Conservation (phyloP, 2,888 invertebrate genomes). For the Melinopterus prodromus region DNA sequence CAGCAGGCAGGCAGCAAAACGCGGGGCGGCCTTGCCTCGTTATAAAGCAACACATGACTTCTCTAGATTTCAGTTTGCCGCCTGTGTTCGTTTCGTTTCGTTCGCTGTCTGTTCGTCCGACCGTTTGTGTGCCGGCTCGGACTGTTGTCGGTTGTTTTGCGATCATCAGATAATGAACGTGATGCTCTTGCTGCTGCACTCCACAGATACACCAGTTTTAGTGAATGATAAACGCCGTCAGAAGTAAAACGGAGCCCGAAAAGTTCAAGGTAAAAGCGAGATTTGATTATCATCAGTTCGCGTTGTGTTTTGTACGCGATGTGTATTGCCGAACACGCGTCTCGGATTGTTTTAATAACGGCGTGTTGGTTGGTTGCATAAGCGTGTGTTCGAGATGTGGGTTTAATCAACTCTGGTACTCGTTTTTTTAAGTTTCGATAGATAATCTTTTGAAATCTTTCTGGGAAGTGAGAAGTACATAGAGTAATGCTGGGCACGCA, state of each 20-base stretch:
- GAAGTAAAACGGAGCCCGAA: not conserved
- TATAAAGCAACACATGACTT: constrained; percentile 49
- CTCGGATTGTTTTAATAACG: not conserved
- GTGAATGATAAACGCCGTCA: not conserved
- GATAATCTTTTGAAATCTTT: not conserved
- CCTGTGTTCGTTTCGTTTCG: constrained; percentile 15
- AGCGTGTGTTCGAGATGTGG: not conserved
- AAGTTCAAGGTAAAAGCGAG: not conserved
- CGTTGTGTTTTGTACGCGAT: not conserved
- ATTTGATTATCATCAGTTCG: not conserved
- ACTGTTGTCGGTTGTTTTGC: not conserved
- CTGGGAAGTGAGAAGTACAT: not conserved
- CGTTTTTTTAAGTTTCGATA: not conserved
- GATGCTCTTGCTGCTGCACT: not conserved
- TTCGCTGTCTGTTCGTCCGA: not conserved
- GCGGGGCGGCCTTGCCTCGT: constrained; percentile 53
- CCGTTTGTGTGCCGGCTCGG: not conserved
- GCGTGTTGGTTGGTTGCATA: not conserved
- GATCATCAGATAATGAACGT: not conserved
- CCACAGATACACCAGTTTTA: not conserved
- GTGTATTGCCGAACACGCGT: not conserved
- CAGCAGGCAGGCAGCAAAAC: not conserved
- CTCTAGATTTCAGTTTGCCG: constrained; percentile 53
- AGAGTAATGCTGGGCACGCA: no score
- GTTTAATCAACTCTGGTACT: not conserved